Percentiles rank a stretch among this genome's conserved stretches.
Conservation (phyloP, 2,888 invertebrate genomes). For the Caenorhabditis becei region DNA sequence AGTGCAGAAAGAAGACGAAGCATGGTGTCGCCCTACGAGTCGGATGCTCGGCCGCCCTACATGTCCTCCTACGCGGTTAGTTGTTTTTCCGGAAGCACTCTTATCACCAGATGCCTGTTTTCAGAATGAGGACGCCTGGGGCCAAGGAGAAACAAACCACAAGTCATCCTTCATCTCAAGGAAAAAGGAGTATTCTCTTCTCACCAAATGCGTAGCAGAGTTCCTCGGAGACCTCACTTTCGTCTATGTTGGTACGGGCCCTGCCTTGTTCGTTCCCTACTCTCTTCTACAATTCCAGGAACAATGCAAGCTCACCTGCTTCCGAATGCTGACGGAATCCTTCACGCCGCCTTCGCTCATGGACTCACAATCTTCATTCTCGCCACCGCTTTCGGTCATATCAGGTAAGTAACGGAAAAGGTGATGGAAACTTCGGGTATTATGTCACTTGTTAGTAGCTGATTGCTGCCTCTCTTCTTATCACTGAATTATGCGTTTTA, state of each 20-base stretch:
- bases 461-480: conserved; percentile 13
- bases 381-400: conserved; percentile 74
- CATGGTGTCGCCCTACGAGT: conserved; percentile 49
- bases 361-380: conserved; percentile 76
- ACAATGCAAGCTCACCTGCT: conserved; percentile 70
- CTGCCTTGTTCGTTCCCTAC: background rate
- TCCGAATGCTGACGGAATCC: conserved; percentile 56
- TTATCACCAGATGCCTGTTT: conserved; percentile 2
- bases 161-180: conserved; percentile 36
- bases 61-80: conserved; percentile 56
- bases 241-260: conserved; percentile 71
- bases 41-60: conserved; percentile 45
- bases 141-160: conserved; percentile 22
- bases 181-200: conserved; percentile 66
- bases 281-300: conserved; percentile 52
- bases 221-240: conserved; percentile 75
- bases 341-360: conserved; percentile 74
- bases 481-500: conserved; percentile 46
- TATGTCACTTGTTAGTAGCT: conserved; percentile 44
- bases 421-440: conserved; percentile 40
- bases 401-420: conserved; percentile 63
- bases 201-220: conserved; percentile 74
- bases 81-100: background rate
- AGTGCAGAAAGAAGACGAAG: conserved; percentile 8
- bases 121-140: conserved; percentile 52